Percentiles rank a stretch among this genome's conserved stretches.
Conservation (phyloP, 2,888 invertebrate species). For the Hecatera dysodea region DNA sequence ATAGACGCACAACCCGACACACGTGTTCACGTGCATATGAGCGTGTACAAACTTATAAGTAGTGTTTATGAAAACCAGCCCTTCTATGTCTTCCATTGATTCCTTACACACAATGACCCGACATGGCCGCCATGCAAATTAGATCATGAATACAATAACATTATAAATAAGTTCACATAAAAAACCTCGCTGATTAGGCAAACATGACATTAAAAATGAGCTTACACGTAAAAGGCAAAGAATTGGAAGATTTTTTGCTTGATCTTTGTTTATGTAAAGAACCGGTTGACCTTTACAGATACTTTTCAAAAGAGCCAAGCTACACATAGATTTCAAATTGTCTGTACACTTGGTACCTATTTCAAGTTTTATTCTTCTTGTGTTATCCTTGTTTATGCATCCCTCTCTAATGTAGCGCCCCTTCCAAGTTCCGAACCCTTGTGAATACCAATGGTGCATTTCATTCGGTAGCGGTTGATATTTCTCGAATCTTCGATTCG, state of each 20-base stretch:
- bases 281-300: slow-evolving; percentile 37
- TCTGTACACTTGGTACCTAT: neutral
- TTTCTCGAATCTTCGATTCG: slow-evolving; percentile 12
- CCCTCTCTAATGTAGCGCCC: neutral
- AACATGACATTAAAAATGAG: slow-evolving; percentile 26
- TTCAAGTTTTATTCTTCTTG: neutral
- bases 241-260: slow-evolving; percentile 26
- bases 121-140: neutral
- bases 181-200: slow-evolving; percentile 22
- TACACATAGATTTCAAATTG: neutral
- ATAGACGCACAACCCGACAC: slow-evolving; percentile 9
- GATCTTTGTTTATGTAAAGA: slow-evolving; percentile 25
- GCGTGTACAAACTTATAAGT: slow-evolving; percentile 33
- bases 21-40: slow-evolving; percentile 17
- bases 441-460: neutral
- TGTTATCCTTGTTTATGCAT: neutral
- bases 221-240: slow-evolving; percentile 35
- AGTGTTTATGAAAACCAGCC: slow-evolving; percentile 15
- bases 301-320: slow-evolving; percentile 9
- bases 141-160: neutral
- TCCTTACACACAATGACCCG: neutral
- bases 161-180: slow-evolving; percentile 9
- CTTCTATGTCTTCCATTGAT: slow-evolving; percentile 30
- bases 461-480: no score
- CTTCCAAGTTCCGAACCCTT: neutral